Evolutionary conservation across 1,140 invertebrate genomes (phyloP).

Genomic region (Liolophura sinensis): DNA sequence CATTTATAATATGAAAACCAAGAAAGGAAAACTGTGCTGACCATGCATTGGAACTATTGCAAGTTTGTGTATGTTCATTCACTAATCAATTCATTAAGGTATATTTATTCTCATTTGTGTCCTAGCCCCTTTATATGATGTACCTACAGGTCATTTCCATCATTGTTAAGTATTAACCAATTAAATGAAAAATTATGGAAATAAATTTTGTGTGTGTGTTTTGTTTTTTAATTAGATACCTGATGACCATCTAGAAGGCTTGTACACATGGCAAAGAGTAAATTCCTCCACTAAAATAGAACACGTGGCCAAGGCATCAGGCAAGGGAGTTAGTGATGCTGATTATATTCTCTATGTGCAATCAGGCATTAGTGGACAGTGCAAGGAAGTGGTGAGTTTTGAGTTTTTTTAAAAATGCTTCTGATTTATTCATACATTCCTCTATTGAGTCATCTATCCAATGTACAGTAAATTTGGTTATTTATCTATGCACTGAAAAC

Average conservation of each 20-base stretch:
- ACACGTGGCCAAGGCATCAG: conserved; percentile 6
- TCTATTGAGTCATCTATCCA: not conserved
- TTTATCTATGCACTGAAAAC: conserved; percentile 2
- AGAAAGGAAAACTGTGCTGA: no score
- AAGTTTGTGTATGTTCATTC: no score
- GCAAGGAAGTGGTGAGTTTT: conserved; percentile 8
- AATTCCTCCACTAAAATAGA: conserved; percentile 2
- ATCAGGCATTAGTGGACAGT: conserved; percentile 17
- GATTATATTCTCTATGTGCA: conserved; percentile 30
- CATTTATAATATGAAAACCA: no score
- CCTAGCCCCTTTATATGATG: no score
- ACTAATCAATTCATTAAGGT: no score
- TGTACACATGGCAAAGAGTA: conserved; percentile 19
- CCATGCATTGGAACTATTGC: no score
- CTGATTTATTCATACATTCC: not conserved
- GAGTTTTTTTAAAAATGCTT: not conserved
- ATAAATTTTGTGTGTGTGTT: not conserved
- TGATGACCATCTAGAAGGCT: conserved; percentile 25
- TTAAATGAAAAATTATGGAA: no score
- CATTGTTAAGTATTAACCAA: no score
- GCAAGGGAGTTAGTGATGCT: conserved; percentile 20
- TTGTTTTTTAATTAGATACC: conserved; percentile 23
- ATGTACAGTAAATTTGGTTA: not conserved
- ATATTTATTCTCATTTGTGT: no score
- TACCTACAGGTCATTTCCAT: no score